phyloP scores from a whole-genome alignment of 2,888 invertebrate genomes.

The Drosophila nigritarsus region DNA sequence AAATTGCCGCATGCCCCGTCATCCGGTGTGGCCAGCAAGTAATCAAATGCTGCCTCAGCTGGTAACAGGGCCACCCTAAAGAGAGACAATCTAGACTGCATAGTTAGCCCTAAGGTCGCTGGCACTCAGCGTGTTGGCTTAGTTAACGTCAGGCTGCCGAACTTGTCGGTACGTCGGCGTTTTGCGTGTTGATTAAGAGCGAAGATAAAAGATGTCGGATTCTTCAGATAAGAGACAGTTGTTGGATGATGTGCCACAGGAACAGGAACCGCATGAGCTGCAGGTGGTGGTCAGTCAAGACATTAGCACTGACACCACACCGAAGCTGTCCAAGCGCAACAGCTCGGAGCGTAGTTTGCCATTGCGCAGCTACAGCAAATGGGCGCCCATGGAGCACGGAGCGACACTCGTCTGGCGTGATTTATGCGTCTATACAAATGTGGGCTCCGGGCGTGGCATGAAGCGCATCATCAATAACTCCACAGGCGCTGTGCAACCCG shows the following conservation, averaged over 20 bases:
- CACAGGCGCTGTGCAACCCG: slow-evolving; percentile 92
- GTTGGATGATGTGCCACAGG: slow-evolving; percentile 37
- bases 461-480: slow-evolving; percentile 93
- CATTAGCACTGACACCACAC: slow-evolving; percentile 53
- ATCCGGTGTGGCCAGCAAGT: slow-evolving; percentile 32
- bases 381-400: slow-evolving; percentile 87
- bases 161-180: slow-evolving; percentile 45
- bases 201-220: slow-evolving; percentile 58
- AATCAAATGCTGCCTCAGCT: slow-evolving; percentile 42
- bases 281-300: slow-evolving; percentile 49
- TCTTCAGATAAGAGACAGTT: slow-evolving; percentile 43
- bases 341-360: slow-evolving; percentile 83
- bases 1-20: slow-evolving; percentile 1
- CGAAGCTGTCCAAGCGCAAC: slow-evolving; percentile 78
- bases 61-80: slow-evolving; percentile 42
- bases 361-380: slow-evolving; percentile 86
- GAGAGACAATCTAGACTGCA: slow-evolving; percentile 25
- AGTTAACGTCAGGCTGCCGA: slow-evolving; percentile 64
- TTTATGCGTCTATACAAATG: slow-evolving; percentile 89
- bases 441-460: slow-evolving; percentile 85
- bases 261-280: slow-evolving; percentile 60
- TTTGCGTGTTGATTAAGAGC: slow-evolving; percentile 9
- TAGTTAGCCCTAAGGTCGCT: slow-evolving; percentile 20
- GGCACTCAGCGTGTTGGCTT: slow-evolving; percentile 27
- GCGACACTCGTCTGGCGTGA: slow-evolving; percentile 93